These are phyloP conservation scores for Sycophila texana DNA, from an alignment of 2,888 invertebrate species.

Conservation along the genomic window DNA sequence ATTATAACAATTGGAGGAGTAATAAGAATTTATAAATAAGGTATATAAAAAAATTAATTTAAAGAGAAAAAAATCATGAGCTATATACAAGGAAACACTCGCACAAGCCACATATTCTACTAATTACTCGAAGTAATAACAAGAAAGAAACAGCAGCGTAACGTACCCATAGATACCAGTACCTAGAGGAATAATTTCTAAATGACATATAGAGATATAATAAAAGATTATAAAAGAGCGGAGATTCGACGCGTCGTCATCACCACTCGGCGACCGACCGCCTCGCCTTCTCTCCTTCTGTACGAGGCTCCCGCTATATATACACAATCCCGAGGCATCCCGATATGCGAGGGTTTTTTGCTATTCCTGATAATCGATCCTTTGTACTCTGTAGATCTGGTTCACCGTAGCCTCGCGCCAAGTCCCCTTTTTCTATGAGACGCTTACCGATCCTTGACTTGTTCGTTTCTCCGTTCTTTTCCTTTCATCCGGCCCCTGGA, in stretches of 20 bases:
- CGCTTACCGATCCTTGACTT: constrained; percentile 6
- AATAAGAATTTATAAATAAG: constrained; percentile 1
- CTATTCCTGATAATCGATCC: constrained; percentile 4
- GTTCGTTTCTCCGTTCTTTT: constrained; percentile 2
- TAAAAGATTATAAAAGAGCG: constrained; percentile 14
- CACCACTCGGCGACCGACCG: background rate
- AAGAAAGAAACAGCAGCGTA: background rate
- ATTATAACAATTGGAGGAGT: background rate
- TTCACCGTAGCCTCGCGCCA: constrained; percentile 21
- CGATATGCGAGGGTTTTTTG: background rate
- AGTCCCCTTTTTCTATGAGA: constrained; percentile 36
- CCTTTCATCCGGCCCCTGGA: background rate
- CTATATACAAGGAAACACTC: constrained; percentile 43
- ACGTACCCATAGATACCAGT: background rate
- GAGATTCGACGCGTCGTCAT: constrained; percentile 32
- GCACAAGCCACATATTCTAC: constrained; percentile 36
- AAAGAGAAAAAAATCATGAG: constrained; percentile 23
- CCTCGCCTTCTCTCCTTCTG: background rate
- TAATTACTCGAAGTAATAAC: constrained; percentile 14
- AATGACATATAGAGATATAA: background rate
- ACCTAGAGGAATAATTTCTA: background rate
- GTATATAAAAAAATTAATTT: background rate
- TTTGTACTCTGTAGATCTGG: constrained; percentile 23
- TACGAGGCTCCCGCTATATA: background rate
- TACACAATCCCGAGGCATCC: background rate